Conservation (phyloP, 2,797 vertebrate species). For the Netta rufina region DNA sequence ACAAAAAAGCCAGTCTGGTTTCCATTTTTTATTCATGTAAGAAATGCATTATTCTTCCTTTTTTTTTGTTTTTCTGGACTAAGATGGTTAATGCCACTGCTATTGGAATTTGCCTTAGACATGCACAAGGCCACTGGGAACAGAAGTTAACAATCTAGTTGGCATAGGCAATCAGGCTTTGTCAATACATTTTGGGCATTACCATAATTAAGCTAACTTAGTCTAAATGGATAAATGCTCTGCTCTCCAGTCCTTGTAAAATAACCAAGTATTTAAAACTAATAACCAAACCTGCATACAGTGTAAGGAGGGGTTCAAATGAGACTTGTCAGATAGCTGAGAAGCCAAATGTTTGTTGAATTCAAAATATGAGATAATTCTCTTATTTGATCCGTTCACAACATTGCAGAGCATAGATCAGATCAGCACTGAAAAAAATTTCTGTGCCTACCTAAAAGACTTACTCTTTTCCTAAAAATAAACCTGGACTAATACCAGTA, state of each 20-base stretch:
- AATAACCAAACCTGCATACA: background rate
- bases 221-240: constrained; percentile 5
- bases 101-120: background rate
- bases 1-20: background rate
- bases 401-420: background rate
- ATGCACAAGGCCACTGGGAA: background rate
- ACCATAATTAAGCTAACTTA: background rate
- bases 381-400: fast-evolving
- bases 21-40: background rate
- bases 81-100: background rate
- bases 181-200: background rate
- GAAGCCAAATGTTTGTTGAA: background rate
- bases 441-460: no score
- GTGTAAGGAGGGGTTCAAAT: background rate
- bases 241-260: background rate
- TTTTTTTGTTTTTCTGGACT: background rate
- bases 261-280: constrained; percentile 7
- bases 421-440: background rate
- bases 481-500: background rate
- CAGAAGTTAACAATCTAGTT: background rate
- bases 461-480: background rate
- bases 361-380: background rate
- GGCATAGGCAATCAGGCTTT: background rate
- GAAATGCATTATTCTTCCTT: no score
- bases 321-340: background rate